Percentiles rank a stretch among this genome's conserved stretches.
These are phyloP conservation scores for Macropus fuliginosus DNA, from an alignment of 2,797 vertebrate species.

Conservation along the genomic window DNA sequence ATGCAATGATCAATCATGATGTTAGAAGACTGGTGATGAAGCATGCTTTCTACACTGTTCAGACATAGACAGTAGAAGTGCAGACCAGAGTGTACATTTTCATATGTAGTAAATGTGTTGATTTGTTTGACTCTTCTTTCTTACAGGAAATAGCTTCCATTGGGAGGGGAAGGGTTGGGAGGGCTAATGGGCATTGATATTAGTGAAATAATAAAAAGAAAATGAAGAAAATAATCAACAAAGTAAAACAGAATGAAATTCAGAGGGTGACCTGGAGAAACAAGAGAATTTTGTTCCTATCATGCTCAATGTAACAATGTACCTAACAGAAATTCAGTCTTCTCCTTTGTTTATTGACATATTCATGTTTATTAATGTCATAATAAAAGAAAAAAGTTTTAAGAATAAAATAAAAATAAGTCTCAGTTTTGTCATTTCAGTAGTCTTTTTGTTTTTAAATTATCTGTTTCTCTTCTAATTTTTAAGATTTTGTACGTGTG, in stretches of 20 bases:
- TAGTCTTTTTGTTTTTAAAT: background rate
- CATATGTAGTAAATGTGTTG: background rate
- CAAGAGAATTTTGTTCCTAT: background rate
- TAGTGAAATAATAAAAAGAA: background rate
- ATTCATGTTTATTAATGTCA: background rate
- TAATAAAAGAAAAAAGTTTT: background rate
- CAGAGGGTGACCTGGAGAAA: background rate
- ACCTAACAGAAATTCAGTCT: background rate
- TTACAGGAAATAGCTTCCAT: background rate
- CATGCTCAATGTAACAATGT: background rate
- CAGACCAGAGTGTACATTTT: background rate
- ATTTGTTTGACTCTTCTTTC: background rate
- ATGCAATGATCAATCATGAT: background rate
- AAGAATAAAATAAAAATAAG: background rate
- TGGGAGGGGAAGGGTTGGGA: background rate
- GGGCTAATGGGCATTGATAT: background rate
- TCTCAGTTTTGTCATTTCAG: background rate
- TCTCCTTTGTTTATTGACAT: background rate
- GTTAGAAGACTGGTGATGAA: background rate
- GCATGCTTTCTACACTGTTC: background rate
- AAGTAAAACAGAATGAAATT: background rate
- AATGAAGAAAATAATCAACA: background rate
- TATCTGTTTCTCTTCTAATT: background rate
- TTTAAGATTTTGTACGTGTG: background rate
- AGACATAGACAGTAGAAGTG: background rate